These are phyloP conservation scores for Ceriagrion tenellum DNA, from an alignment of 2,888 invertebrate species.

Conservation along the genomic window DNA sequence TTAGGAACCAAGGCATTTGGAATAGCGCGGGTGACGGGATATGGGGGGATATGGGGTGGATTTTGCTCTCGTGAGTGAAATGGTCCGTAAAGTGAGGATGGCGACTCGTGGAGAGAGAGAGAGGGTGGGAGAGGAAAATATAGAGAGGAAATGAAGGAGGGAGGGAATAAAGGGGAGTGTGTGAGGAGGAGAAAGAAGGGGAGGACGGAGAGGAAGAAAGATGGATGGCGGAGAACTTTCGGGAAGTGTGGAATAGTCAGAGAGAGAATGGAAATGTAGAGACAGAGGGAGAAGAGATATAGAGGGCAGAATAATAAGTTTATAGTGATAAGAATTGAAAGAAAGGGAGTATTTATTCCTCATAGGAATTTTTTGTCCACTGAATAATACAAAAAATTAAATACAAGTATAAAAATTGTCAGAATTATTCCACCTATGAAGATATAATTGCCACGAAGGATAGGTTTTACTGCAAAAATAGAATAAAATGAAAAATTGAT, in stretches of 20 bases:
- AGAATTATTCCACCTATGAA: too few relatives aligned
- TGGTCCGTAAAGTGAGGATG: constrained; percentile 66
- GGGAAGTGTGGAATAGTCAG: not conserved
- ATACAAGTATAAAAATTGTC: too few relatives aligned
- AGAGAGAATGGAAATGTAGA: not conserved
- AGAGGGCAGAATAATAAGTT: not conserved
- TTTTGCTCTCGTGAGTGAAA: constrained; percentile 48
- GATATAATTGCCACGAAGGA: too few relatives aligned
- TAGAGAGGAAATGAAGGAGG: constrained; percentile 59
- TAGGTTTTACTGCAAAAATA: too few relatives aligned
- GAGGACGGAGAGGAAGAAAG: not conserved
- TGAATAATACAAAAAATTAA: too few relatives aligned
- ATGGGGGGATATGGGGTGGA: not conserved
- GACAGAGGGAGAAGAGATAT: not conserved
- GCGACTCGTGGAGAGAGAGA: not conserved
- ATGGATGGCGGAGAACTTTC: constrained; percentile 46
- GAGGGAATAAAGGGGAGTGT: not conserved
- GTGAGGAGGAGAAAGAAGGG: not conserved
- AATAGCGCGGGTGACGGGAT: not conserved
- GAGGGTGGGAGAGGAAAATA: constrained; percentile 34
- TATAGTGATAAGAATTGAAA: too few relatives aligned
- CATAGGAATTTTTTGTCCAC: too few relatives aligned
- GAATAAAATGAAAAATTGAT: too few relatives aligned
- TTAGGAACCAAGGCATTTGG: not conserved
- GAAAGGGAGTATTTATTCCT: too few relatives aligned